Evolutionary conservation across 2,113 vertebrate genomes (phyloP).

Genomic region (Nymphicus hollandicus): DNA sequence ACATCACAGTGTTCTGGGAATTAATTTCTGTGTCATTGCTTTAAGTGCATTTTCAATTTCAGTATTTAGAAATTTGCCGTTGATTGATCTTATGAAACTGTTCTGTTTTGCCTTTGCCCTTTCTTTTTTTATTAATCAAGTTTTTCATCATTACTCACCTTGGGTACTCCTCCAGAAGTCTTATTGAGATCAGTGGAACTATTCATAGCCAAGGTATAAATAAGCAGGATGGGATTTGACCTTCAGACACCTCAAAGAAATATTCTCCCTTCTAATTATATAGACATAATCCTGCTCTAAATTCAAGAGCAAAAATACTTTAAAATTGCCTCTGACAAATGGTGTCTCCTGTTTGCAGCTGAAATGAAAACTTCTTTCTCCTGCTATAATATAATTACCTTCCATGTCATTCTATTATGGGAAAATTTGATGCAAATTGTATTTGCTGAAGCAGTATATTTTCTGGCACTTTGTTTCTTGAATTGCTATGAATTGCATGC

Average conservation of each 20-base stretch:
- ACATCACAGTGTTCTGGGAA: background rate
- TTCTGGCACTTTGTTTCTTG: background rate
- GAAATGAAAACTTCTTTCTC: background rate
- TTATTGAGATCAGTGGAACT: constrained; percentile 6
- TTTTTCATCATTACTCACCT: constrained; percentile 12
- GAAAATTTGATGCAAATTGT: background rate
- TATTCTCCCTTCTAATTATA: background rate
- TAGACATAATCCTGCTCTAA: background rate
- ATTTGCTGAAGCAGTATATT: background rate
- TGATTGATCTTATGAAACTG: background rate
- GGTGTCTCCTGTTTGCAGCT: background rate
- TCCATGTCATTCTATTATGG: background rate
- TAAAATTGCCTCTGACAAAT: background rate
- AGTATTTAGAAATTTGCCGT: background rate
- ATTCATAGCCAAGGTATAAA: constrained; percentile 28
- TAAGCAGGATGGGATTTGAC: background rate
- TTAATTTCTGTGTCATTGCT: background rate
- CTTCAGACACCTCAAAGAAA: background rate
- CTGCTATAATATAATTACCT: background rate
- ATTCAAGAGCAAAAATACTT: background rate
- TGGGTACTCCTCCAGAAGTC: background rate
- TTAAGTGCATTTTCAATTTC: background rate
- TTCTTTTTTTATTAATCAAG: background rate
- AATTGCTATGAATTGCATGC: background rate
- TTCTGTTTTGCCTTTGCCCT: background rate